phyloP scores from a whole-genome alignment of 2,888 invertebrate species.

The Phengaris alcon region DNA sequence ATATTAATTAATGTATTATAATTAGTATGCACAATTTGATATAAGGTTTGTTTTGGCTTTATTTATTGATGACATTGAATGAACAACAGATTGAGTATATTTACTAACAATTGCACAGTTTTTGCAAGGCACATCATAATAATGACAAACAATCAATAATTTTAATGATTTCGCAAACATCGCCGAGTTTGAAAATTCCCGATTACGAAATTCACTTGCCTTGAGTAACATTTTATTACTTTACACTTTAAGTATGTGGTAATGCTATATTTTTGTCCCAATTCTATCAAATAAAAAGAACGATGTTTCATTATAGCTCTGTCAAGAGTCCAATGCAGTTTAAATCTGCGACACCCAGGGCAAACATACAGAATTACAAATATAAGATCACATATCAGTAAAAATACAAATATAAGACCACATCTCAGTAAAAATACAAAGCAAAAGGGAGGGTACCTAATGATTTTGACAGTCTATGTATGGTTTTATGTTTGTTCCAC shows the following conservation, averaged over 20 bases:
- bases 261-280: constrained; percentile 16
- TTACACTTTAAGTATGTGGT: constrained; percentile 8
- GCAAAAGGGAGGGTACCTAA: too few relatives aligned
- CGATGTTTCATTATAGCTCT: not conserved
- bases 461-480: too few relatives aligned
- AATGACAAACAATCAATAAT: constrained; percentile 10
- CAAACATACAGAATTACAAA: too few relatives aligned
- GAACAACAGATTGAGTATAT: not conserved
- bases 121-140: not conserved
- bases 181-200: not conserved
- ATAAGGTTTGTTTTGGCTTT: too few relatives aligned
- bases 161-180: constrained; percentile 11
- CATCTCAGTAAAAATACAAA: too few relatives aligned
- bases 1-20: too few relatives aligned
- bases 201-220: not conserved
- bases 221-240: constrained; percentile 27
- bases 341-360: too few relatives aligned
- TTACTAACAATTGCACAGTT: not conserved
- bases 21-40: too few relatives aligned
- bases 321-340: not conserved
- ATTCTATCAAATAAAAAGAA: not conserved
- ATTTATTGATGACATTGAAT: not conserved
- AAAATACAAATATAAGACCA: too few relatives aligned
- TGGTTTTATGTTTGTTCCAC: too few relatives aligned
- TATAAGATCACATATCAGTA: too few relatives aligned